Evolutionary conservation across 2,797 vertebrate genomes (phyloP).

Genomic region (Lophius americanus): DNA sequence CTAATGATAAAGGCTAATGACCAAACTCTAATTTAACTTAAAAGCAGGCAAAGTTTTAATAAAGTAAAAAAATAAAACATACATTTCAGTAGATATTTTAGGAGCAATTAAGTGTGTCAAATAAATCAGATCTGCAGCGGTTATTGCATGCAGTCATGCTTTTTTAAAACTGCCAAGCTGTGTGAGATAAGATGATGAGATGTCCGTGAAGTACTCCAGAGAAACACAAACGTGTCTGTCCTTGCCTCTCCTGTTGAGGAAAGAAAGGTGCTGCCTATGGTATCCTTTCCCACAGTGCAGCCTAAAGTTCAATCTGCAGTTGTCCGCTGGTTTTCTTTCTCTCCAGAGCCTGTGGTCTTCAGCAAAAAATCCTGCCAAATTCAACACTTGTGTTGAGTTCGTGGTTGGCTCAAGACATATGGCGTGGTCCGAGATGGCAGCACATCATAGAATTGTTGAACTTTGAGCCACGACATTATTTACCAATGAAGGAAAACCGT

Average conservation of each 20-base stretch:
- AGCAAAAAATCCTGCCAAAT: slow-evolving; percentile 19
- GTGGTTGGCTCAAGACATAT: slow-evolving; percentile 23
- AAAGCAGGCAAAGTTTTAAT: neutral
- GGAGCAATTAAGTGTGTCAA: neutral
- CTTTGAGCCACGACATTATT: slow-evolving; percentile 53
- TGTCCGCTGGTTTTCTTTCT: neutral
- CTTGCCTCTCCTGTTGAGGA: slow-evolving; percentile 12
- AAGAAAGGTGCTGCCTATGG: slow-evolving; percentile 10
- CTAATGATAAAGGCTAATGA: no score
- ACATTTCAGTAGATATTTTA: neutral
- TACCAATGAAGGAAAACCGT: slow-evolving; percentile 39
- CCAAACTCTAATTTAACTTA: neutral
- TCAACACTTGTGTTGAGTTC: slow-evolving; percentile 32
- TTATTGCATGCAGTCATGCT: neutral
- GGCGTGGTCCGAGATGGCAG: slow-evolving; percentile 20
- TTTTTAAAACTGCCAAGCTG: slow-evolving; percentile 7
- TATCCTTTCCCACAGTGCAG: slow-evolving; percentile 14
- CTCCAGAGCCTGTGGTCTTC: slow-evolving; percentile 13
- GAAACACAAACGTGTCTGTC: slow-evolving; percentile 32
- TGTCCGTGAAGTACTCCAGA: slow-evolving; percentile 30
- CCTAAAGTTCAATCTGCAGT: slow-evolving; percentile 12
- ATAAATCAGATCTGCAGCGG: slow-evolving; percentile 17
- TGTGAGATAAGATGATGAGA: slow-evolving; percentile 41
- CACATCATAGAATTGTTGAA: slow-evolving; percentile 46
- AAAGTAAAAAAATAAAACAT: neutral